These are phyloP conservation scores for Mongoloraphidia duomilia DNA, from an alignment of 2,888 invertebrate genomes.

Conservation along the genomic window DNA sequence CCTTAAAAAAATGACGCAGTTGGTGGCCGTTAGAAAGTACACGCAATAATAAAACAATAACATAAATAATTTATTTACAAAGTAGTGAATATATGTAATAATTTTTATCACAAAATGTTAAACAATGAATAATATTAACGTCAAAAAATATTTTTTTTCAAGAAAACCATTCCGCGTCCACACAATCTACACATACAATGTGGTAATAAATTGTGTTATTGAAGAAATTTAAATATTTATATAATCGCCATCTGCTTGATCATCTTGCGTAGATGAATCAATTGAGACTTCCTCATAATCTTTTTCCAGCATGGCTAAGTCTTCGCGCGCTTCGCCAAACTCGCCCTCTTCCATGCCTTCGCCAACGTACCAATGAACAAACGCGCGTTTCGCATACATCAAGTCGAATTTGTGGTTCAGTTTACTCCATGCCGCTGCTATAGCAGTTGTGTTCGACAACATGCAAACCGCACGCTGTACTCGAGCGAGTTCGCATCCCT, in stretches of 20 bases:
- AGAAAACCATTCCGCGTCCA: too few species aligned
- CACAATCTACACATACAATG: too few species aligned
- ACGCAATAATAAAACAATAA: too few species aligned
- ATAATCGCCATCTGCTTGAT: constrained; percentile 6
- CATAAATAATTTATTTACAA: too few species aligned
- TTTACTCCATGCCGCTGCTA: constrained; percentile 78
- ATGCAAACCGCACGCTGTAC: constrained; percentile 81
- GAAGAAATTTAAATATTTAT: too few species aligned
- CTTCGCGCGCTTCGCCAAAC: constrained; percentile 68
- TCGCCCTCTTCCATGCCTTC: constrained; percentile 75
- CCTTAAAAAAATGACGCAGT: too few species aligned
- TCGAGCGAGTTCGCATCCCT: constrained; percentile 48
- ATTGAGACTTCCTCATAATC: constrained; percentile 63
- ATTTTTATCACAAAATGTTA: too few species aligned
- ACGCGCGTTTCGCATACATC: constrained; percentile 86
- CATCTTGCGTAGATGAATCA: constrained; percentile 32
- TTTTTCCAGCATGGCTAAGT: constrained; percentile 55
- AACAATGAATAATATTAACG: too few species aligned
- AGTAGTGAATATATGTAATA: too few species aligned
- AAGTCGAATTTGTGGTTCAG: constrained; percentile 89
- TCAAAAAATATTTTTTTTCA: too few species aligned
- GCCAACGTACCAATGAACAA: constrained; percentile 80
- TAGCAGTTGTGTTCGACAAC: constrained; percentile 82
- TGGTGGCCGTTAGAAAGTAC: too few species aligned
- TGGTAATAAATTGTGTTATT: too few species aligned